These are phyloP conservation scores for Araneus ventricosus DNA, from an alignment of 1,140 invertebrate species.

Conservation along the genomic window DNA sequence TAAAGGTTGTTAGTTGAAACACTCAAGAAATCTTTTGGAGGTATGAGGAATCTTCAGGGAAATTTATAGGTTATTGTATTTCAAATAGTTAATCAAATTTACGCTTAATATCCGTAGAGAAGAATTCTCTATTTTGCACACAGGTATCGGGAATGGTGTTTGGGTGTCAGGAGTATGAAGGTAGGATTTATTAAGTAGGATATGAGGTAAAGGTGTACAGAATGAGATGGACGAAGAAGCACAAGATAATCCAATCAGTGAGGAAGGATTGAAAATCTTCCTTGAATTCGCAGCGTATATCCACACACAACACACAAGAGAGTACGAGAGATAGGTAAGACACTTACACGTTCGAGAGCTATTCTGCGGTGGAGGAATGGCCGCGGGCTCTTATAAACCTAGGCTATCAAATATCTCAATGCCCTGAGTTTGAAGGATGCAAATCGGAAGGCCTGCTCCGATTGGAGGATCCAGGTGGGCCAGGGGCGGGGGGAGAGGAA, in stretches of 20 bases:
- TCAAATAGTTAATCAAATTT: too few species aligned
- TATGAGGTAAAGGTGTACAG: background rate
- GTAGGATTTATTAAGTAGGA: background rate
- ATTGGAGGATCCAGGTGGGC: conserved; percentile 63
- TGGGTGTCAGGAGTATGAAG: background rate
- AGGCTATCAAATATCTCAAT: conserved; percentile 75
- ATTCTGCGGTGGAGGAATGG: conserved; percentile 71
- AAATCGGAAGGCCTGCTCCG: conserved; percentile 66
- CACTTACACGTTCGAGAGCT: conserved; percentile 75
- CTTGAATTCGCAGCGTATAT: conserved; percentile 6
- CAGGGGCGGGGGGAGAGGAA: conserved; percentile 25
- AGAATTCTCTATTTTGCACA: too few species aligned
- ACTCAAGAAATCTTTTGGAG: too few species aligned
- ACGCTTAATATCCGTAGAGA: too few species aligned
- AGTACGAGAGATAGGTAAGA: conserved; percentile 46
- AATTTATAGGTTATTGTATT: too few species aligned
- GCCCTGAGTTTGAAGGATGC: conserved; percentile 66
- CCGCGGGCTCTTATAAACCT: conserved; percentile 71
- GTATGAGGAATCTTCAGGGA: too few species aligned
- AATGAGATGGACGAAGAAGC: background rate
- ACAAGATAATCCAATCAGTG: conserved; percentile 68
- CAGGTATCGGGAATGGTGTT: background rate
- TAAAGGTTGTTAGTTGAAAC: too few species aligned
- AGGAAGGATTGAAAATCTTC: background rate
- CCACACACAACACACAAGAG: conserved; percentile 21